These are phyloP conservation scores for Buphagus erythrorhynchus DNA, from an alignment of 2,797 vertebrate genomes.

Conservation along the genomic window DNA sequence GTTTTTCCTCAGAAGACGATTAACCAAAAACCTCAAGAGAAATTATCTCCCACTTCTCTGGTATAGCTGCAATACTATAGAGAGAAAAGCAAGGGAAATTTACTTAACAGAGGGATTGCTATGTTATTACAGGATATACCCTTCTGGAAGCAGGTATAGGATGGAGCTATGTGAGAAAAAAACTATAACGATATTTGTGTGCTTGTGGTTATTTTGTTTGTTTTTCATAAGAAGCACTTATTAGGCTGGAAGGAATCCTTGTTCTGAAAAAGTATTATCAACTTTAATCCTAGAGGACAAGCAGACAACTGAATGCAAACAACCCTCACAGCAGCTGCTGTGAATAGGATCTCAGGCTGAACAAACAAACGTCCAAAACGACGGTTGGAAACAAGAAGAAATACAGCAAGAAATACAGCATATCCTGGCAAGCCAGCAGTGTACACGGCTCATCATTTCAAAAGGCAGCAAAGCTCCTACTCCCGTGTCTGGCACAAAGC, in stretches of 20 bases:
- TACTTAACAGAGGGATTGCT: not conserved
- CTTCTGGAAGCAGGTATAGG: not conserved
- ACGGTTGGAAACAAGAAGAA: not conserved
- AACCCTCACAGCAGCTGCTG: conserved; percentile 54
- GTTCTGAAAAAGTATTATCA: not conserved
- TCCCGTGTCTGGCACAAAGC: not conserved
- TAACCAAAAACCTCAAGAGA: not conserved
- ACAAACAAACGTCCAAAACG: conserved; percentile 12
- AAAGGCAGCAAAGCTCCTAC: not conserved
- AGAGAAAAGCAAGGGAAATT: not conserved
- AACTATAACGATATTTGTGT: not conserved
- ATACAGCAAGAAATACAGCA: not conserved
- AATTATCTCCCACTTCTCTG: not conserved
- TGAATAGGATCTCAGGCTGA: conserved; percentile 29
- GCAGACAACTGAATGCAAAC: conserved; percentile 48
- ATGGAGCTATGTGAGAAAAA: not conserved
- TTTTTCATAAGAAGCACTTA: not conserved
- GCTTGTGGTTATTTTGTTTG: not conserved
- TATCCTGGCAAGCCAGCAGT: conserved; percentile 5
- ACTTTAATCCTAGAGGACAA: conserved; percentile 17
- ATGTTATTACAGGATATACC: not conserved
- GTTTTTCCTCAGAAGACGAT: not conserved
- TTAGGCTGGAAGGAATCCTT: not conserved
- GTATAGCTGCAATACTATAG: not conserved
- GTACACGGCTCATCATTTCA: not conserved